A percentile compares a stretch with the other conserved stretches of the same genome.
Conservation (phyloP, 1,140 invertebrate genomes). For the Andricus grossulariae region DNA sequence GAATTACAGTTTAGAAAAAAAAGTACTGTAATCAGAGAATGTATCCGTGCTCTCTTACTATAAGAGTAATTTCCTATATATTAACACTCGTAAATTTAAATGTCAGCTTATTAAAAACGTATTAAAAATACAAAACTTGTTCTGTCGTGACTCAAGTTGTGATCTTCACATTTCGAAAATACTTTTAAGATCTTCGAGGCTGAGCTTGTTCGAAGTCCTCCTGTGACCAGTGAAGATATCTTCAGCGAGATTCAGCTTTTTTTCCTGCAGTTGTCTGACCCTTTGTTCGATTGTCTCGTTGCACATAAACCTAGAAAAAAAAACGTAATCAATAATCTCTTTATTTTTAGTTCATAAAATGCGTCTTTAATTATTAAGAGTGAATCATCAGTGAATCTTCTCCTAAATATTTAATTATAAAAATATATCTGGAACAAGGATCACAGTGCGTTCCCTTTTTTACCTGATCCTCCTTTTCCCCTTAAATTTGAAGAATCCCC, state of each 20-base stretch:
- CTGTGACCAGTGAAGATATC: constrained; percentile 83
- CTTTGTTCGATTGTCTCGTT: constrained; percentile 90
- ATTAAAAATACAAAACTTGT: neutral
- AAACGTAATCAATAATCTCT: constrained; percentile 39
- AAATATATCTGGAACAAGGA: too few relatives aligned
- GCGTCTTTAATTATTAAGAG: too few relatives aligned
- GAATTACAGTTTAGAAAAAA: neutral
- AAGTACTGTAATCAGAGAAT: neutral
- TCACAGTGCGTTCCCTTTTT: too few relatives aligned
- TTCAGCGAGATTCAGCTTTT: constrained; percentile 87
- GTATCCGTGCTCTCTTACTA: too few relatives aligned
- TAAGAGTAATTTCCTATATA: too few relatives aligned
- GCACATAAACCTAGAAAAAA: constrained; percentile 83
- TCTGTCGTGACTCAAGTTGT: too few relatives aligned
- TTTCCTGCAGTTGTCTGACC: constrained; percentile 86
- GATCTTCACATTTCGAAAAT: neutral
- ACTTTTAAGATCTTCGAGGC: constrained; percentile 85
- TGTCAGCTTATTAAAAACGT: too few relatives aligned
- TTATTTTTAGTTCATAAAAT: neutral
- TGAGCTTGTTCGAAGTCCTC: constrained; percentile 80
- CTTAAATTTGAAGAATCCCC: too few relatives aligned
- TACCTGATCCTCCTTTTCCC: too few relatives aligned
- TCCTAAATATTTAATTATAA: too few relatives aligned
- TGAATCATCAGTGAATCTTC: too few relatives aligned
- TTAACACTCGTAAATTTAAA: too few relatives aligned